Percentiles rank a stretch among this genome's conserved stretches.
phyloP scores from a whole-genome alignment of 2,797 vertebrate species.

The Malacoraja senta region DNA sequence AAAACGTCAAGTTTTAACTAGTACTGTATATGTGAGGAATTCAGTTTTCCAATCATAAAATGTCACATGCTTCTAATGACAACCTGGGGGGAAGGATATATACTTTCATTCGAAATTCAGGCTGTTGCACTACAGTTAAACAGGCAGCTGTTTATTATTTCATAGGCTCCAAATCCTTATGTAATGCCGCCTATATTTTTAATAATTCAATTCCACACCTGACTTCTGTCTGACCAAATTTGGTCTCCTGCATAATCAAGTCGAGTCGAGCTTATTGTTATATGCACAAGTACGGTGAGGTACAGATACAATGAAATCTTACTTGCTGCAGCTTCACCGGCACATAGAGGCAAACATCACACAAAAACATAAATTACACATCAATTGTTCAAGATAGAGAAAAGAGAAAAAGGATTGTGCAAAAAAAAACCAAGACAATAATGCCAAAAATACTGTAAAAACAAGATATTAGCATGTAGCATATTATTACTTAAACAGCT shows the following conservation, averaged over 20 bases:
- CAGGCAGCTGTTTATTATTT: background rate
- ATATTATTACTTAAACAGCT: background rate
- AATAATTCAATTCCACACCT: background rate
- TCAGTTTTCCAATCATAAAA: background rate
- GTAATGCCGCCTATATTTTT: background rate
- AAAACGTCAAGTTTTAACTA: background rate
- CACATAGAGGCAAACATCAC: no score
- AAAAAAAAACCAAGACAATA: no score
- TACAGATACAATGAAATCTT: no score
- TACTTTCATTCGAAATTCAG: conserved; percentile 1
- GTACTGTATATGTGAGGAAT: background rate
- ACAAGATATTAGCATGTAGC: no score
- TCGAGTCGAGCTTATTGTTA: no score
- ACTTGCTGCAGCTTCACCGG: no score
- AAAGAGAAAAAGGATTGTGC: no score
- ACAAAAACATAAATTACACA: no score
- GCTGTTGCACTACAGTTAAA: background rate
- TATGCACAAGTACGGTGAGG: no score
- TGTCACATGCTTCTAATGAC: background rate
- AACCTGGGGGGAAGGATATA: background rate
- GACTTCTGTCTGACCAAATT: background rate
- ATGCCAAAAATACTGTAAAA: no score
- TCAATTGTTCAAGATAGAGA: no score
- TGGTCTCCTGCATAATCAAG: background rate
- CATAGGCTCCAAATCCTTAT: background rate